Base-by-base conservation (phyloP, 2,888 invertebrate genomes). In the Ornithoptera priamus region DNA sequence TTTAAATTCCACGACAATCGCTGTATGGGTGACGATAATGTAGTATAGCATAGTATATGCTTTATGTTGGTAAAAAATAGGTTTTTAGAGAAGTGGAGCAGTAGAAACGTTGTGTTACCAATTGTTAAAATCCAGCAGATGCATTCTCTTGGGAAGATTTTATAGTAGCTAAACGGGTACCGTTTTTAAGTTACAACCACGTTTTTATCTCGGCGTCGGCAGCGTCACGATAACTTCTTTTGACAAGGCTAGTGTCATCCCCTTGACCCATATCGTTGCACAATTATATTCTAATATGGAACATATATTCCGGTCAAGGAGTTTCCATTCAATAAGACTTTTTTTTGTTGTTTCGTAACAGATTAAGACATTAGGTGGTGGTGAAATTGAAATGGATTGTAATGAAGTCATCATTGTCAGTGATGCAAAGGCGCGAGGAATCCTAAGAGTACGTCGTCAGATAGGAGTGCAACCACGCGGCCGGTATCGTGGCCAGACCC, bases 401-500 rank as follows among this genome's bases (percentile, higher is more conserved):
- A 73, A 24, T 73, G 72, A 72, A 57, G 36, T 30, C 60, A 70
- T n/a, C 36, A 65, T 2, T 57, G 46, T 15, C 15, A 69, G 20
- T 62, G 53, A 56, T 42, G 18, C 4, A 18, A 24, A 60, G 12
- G 15, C 7, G 2, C 22, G 12, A 58, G n/a, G 15, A 58, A 22
- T 22, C n/a, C 1, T 12, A 22, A 20, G 64, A 10, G 66, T 30
- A 10, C 62, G 69, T 3, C 65, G 69, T 10, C 62, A 70, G 62
- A 39, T 58, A 12, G 22, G 18, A 1, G 46, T 2, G 5, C 5
- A 42, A 66, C 81, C 81, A 0, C 78, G 93, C 60, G 93, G 94
- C 30, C 88, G 93, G 30, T 94, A 93, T 77, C 89, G 96, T 65
- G 97, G 97, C 2, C 97, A 97, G 85, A 97, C 97, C 0, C 97